Percentiles rank a stretch among this genome's conserved stretches.
These are phyloP conservation scores for Aurelia sp. DNA, from an alignment of 30 jellyfish, hydroid and myxozoan species.

Conservation along the genomic window DNA sequence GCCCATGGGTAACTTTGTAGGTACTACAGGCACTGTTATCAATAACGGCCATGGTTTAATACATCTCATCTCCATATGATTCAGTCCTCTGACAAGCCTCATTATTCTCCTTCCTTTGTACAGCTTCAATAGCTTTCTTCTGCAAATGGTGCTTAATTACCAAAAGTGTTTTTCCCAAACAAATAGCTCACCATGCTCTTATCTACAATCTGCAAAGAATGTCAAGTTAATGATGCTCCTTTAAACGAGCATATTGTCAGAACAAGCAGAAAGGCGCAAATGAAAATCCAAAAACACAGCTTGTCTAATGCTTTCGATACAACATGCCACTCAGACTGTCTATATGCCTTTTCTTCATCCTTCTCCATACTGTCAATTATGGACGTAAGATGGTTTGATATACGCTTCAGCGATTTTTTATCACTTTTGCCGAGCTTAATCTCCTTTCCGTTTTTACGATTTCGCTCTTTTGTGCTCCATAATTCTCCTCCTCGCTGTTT, in stretches of 20 bases:
- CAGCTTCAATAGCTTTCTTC: too few relatives aligned
- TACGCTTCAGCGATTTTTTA: constrained; percentile 25
- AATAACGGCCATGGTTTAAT: too few relatives aligned
- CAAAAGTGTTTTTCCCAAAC: too few relatives aligned
- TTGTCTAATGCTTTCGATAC: constrained; percentile 78
- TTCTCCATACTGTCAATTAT: constrained; percentile 66
- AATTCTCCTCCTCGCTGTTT: constrained; percentile 24
- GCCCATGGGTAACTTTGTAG: too few relatives aligned
- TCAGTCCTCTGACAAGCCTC: too few relatives aligned
- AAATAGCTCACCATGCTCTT: too few relatives aligned
- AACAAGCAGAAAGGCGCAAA: constrained; percentile 61
- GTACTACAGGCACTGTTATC: too few relatives aligned
- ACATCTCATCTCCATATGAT: too few relatives aligned
- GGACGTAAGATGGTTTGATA: constrained; percentile 27
- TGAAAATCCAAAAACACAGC: constrained; percentile 73
- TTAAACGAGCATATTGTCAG: constrained; percentile 56
- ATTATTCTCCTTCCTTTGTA: too few relatives aligned
- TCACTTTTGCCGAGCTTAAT: constrained; percentile 26
- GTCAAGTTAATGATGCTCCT: constrained; percentile 46
- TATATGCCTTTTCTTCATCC: constrained; percentile 61
- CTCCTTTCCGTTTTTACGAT: constrained; percentile 6
- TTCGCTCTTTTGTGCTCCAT: constrained; percentile 52
- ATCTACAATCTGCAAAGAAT: too few relatives aligned
- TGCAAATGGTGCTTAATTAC: too few relatives aligned
- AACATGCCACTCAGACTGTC: constrained; percentile 82